Conservation (phyloP, 1,140 invertebrate species). For the Drosophila melanogaster region DNA sequence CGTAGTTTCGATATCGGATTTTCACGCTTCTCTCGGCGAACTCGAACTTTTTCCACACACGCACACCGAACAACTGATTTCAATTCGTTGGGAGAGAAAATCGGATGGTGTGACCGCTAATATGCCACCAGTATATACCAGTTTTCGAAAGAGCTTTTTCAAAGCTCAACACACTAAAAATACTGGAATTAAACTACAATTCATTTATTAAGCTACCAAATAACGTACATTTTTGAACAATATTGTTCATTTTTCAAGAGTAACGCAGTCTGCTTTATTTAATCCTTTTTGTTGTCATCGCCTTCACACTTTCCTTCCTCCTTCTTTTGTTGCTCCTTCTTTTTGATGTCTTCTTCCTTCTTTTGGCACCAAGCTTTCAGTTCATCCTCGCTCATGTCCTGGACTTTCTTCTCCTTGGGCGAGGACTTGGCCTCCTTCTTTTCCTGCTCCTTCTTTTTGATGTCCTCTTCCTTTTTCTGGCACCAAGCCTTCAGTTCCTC, state of each 20-base stretch:
- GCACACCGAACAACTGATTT: constrained; percentile 31
- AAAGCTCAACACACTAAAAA: background rate
- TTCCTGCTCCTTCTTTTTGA: background rate
- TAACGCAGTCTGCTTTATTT: background rate
- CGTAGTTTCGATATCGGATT: background rate
- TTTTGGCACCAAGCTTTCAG: constrained; percentile 13
- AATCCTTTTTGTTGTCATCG: constrained; percentile 20
- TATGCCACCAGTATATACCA: background rate
- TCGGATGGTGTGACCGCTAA: background rate
- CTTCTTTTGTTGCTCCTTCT: background rate
- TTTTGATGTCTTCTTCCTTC: background rate
- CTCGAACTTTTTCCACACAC: constrained; percentile 32
- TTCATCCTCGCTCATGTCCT: constrained; percentile 9
- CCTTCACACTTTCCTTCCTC: background rate
- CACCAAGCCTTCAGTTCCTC: constrained; percentile 12
- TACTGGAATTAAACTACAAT: background rate
- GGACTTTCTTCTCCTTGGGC: background rate
- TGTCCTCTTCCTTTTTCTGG: background rate
- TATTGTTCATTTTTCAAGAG: background rate
- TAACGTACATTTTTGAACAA: background rate
- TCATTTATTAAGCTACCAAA: background rate
- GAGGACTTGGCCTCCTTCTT: background rate
- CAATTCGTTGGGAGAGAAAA: background rate
- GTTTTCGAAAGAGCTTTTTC: background rate
- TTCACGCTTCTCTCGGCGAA: constrained; percentile 9